Evolutionary conservation across 92 coral and sea anemone species (phyloP).

Genomic region (Pocillopora grandis): DNA sequence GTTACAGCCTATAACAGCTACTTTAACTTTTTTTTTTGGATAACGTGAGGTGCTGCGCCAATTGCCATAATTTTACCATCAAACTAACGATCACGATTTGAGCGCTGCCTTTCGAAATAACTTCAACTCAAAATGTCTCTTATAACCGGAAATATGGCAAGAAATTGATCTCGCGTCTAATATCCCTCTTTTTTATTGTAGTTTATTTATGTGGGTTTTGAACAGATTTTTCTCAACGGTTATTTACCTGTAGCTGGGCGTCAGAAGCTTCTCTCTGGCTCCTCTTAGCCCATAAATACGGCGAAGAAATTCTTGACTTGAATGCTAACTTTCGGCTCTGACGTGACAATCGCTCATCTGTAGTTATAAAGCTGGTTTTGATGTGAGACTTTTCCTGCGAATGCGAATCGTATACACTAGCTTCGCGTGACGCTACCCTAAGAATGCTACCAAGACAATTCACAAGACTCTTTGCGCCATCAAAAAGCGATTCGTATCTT

Average conservation of each 20-base stretch:
- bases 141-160: no score
- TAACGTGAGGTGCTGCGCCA: no score
- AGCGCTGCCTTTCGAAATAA: no score
- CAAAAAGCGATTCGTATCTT: constrained; percentile 14
- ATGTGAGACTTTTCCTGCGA: neutral
- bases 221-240: no score
- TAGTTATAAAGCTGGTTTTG: neutral
- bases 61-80: no score
- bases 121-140: no score
- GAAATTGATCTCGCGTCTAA: no score
- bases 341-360: neutral
- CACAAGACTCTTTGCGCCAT: constrained; percentile 45
- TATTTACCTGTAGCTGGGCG: neutral
- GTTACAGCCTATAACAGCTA: neutral
- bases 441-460: constrained; percentile 52
- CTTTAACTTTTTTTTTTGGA: no score
- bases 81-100: no score
- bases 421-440: constrained; percentile 30
- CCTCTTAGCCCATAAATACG: constrained; percentile 1
- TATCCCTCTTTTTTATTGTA: no score
- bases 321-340: neutral
- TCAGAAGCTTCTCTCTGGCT: neutral
- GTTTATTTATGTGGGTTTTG: no score
- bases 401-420: neutral
- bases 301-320: neutral